These are phyloP conservation scores for Drosophila flavopinicola DNA, from an alignment of 2,888 invertebrate genomes.

Conservation along the genomic window DNA sequence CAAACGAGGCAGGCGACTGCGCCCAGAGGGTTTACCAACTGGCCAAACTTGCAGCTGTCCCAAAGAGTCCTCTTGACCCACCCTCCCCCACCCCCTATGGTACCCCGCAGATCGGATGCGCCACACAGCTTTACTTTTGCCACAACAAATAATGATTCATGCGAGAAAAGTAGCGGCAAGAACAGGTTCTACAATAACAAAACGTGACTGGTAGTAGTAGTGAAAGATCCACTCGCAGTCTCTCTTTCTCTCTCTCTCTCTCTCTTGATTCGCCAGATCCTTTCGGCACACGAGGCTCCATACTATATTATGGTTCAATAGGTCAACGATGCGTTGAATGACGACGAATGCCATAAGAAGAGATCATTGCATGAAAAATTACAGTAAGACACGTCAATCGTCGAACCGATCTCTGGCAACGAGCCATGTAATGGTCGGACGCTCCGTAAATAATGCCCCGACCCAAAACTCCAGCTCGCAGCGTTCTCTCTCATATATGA, in stretches of 20 bases:
- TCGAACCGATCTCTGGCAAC: slow-evolving; percentile 68
- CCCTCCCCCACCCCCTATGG: neutral
- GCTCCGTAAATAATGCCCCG: slow-evolving; percentile 60
- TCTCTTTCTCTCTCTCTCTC: slow-evolving; percentile 22
- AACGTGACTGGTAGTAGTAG: slow-evolving; percentile 54
- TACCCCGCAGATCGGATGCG: slow-evolving; percentile 5
- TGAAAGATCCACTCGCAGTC: slow-evolving; percentile 18
- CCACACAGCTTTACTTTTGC: slow-evolving; percentile 29
- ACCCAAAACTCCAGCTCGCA: slow-evolving; percentile 30
- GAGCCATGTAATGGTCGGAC: slow-evolving; percentile 70
- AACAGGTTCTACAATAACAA: slow-evolving; percentile 61
- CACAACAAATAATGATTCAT: slow-evolving; percentile 79
- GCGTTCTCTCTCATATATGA: slow-evolving; percentile 36
- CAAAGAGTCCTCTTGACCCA: slow-evolving; percentile 24
- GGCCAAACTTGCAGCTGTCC: slow-evolving; percentile 74
- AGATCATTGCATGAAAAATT: slow-evolving; percentile 78
- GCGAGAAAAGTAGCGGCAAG: slow-evolving; percentile 75
- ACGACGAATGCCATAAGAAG: slow-evolving; percentile 53
- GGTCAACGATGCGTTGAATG: slow-evolving; percentile 84
- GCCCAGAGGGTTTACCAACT: slow-evolving; percentile 64
- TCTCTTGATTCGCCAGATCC: slow-evolving; percentile 43
- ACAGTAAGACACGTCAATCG: slow-evolving; percentile 80
- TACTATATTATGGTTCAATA: slow-evolving; percentile 81
- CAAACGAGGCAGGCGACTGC: slow-evolving; percentile 69
- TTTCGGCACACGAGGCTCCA: slow-evolving; percentile 68